Evolutionary conservation across 2,797 vertebrate species (phyloP).

Genomic region (Picus viridis): DNA sequence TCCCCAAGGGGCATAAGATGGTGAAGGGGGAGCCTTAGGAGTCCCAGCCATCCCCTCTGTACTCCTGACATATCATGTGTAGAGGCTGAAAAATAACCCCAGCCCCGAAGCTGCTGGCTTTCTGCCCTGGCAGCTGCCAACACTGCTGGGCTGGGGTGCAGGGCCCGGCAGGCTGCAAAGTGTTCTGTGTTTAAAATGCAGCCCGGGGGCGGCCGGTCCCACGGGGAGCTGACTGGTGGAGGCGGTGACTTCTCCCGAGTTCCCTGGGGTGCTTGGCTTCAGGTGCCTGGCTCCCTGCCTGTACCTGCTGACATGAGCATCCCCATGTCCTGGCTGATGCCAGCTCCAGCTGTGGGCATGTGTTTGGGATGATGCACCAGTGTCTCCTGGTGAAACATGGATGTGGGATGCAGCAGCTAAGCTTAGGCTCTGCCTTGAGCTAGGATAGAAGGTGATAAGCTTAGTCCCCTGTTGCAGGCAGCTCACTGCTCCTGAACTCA

Average conservation of each 20-base stretch:
- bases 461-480: rapidly evolving
- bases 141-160: not conserved
- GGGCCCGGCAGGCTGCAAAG: not conserved
- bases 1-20: not conserved
- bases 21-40: not conserved
- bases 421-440: not conserved
- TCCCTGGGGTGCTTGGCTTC: not conserved
- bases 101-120: not conserved
- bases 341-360: not conserved
- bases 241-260: not conserved
- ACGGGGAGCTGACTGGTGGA: not conserved
- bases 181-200: not conserved
- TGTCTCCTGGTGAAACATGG: rapidly evolving
- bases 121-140: not conserved
- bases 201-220: not conserved
- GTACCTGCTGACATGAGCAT: not conserved
- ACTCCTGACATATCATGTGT: rapidly evolving
- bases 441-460: not conserved
- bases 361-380: rapidly evolving
- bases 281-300: not conserved
- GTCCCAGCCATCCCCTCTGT: not conserved
- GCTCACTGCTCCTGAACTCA: not conserved
- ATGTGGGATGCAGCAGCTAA: not conserved
- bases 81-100: not conserved
- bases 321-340: not conserved